Evolutionary conservation across 2,797 vertebrate species (phyloP), one percentile per base, ranked within the genome.

Genomic region (Poeciliopsis infans): DNA sequence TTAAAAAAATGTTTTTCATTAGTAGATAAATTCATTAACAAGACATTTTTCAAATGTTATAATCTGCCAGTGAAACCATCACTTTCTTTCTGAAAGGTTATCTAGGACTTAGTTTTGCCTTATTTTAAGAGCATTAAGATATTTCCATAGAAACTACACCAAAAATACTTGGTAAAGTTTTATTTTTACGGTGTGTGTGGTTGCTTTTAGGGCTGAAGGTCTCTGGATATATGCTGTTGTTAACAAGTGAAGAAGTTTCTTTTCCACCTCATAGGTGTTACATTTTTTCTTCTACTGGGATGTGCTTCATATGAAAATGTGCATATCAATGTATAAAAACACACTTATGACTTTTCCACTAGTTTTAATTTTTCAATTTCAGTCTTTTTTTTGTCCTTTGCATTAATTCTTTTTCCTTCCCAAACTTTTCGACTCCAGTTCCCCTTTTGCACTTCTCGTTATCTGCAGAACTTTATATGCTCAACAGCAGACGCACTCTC

Each of bases 151-250:
- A 53, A 53, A 53, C 51, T 53, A 25, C 23, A 10, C 23, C 51
- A 53, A 25, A 25, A 53, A 53, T 53, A 53, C 23, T 53, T 25
- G 51, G 8, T 4, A 53, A 25, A 8, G 23, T 53, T 53, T 53
- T 53, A 3, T 25, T 25, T 53, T 53, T 53, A 7, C 8, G 3
- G 23, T 25, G 23, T 53, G 49, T 33, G n/a, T 45, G 49, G 33
- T 76, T 74, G 85, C 83, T 75, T 49, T 79, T 76, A 74, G 82
- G 86, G 79, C 82, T 83, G 80, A 88, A 85, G 83, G 85, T 85
- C 85, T 91, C 88, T 93, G 81, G 90, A 90, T 92, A 91, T 91
- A 91, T 94, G 83, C 79, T 86, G 78, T 90, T 84, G 90, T 87
- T 89, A 91, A 86, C 87, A 83, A 80, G 33, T 70, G 76, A 83